phyloP scores from a whole-genome alignment of 2,888 invertebrate species.

The Monopis laevigella region DNA sequence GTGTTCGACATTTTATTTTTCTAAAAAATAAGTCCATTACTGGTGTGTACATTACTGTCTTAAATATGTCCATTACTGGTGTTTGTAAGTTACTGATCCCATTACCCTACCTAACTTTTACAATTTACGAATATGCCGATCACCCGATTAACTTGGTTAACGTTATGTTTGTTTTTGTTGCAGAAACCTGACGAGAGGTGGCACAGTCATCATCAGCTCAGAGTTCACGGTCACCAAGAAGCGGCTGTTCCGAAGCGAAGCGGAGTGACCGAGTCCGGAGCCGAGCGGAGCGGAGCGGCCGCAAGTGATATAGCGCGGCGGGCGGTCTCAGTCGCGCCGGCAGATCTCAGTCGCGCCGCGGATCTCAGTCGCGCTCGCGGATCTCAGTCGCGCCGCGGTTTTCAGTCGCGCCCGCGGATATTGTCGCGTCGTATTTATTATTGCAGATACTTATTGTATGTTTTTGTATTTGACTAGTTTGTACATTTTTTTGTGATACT shows the following conservation, averaged over 20 bases:
- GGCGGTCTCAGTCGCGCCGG: constrained; percentile 14
- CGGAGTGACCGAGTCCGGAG: constrained; percentile 40
- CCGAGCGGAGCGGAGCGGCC: constrained; percentile 30
- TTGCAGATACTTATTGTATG: constrained; percentile 49
- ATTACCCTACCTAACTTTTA: not conserved
- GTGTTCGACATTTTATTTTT: no score
- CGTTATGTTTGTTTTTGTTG: constrained; percentile 22
- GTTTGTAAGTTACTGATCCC: not conserved
- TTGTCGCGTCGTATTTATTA: constrained; percentile 44
- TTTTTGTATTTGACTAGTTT: constrained; percentile 63
- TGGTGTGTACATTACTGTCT: no score
- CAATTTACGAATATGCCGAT: not conserved
- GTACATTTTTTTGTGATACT: constrained; percentile 70
- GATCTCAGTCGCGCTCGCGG: constrained; percentile 23
- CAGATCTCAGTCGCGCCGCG: constrained; percentile 26
- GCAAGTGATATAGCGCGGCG: constrained; percentile 7
- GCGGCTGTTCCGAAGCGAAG: constrained; percentile 85
- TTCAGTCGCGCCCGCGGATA: constrained; percentile 48
- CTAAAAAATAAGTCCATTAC: no score
- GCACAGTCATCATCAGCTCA: constrained; percentile 88
- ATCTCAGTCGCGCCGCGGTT: constrained; percentile 2
- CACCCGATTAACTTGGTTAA: constrained; percentile 5
- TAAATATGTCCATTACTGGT: no score
- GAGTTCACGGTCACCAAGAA: constrained; percentile 91
- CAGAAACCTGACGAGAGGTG: constrained; percentile 87